phyloP scores from a whole-genome alignment of 2,888 invertebrate species.

The Nomada ferruginata region DNA sequence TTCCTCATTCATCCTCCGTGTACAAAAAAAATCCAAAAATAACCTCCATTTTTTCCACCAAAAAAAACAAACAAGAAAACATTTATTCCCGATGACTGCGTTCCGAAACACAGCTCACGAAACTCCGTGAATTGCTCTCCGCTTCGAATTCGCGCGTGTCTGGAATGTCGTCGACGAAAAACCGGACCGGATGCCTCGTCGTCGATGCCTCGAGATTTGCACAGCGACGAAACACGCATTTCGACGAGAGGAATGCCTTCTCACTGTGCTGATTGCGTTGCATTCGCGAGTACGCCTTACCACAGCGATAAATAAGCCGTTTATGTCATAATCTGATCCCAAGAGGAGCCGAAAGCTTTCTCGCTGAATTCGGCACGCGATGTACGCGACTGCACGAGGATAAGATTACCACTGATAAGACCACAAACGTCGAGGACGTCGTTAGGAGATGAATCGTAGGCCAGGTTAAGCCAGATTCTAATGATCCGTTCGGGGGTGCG shows the following conservation, averaged over 20 bases:
- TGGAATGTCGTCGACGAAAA: slow-evolving; percentile 28
- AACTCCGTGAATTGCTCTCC: slow-evolving; percentile 8
- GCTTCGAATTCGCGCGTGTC: slow-evolving; percentile 25
- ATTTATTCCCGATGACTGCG: not conserved
- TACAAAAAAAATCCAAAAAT: not conserved
- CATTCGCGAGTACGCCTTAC: slow-evolving; percentile 49
- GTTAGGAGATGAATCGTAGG: slow-evolving; percentile 14
- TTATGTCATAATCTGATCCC: slow-evolving; percentile 71
- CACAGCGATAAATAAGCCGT: slow-evolving; percentile 72
- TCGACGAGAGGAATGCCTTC: slow-evolving; percentile 28
- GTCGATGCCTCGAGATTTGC: slow-evolving; percentile 24
- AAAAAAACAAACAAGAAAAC: not conserved
- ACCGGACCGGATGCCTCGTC: slow-evolving; percentile 17
- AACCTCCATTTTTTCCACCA: not conserved
- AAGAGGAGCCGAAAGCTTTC: slow-evolving; percentile 32
- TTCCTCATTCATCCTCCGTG: not conserved
- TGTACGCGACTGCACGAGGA: slow-evolving; percentile 39
- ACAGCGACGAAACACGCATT: slow-evolving; percentile 17
- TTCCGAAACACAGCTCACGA: not conserved
- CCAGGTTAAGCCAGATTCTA: slow-evolving; percentile 21
- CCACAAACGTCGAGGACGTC: slow-evolving; percentile 29
- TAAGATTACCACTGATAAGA: slow-evolving; percentile 64
- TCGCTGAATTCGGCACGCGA: slow-evolving; percentile 36
- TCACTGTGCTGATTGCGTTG: slow-evolving; percentile 55
- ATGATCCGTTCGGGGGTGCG: slow-evolving; percentile 19